Conservation (phyloP, 2,888 invertebrate genomes). For the Orchestes rusci region DNA sequence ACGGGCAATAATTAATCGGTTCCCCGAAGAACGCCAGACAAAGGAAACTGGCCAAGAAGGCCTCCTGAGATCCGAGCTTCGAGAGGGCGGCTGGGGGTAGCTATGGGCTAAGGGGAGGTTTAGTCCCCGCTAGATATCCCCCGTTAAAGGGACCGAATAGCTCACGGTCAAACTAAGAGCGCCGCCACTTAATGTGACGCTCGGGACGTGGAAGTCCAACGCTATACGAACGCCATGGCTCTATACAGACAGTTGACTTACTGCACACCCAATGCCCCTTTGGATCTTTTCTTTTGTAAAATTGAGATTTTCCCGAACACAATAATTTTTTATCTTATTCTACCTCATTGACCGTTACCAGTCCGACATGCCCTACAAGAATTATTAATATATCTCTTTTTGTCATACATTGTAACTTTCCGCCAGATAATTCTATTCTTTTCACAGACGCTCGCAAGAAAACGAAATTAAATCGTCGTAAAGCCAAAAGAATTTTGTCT, state of each 20-base stretch:
- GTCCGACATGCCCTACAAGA: too few relatives aligned
- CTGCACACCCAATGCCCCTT: constrained; percentile 22
- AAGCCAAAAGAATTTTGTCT: constrained; percentile 18
- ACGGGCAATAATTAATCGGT: constrained; percentile 44
- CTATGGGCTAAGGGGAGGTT: constrained; percentile 21
- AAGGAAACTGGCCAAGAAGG: constrained; percentile 41
- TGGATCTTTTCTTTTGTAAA: constrained; percentile 9
- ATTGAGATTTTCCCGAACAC: constrained; percentile 15
- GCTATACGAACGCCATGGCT: constrained; percentile 14
- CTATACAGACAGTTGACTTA: constrained; percentile 25
- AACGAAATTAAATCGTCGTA: constrained; percentile 7
- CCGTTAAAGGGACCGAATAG: constrained; percentile 41
- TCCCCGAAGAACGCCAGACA: constrained; percentile 43
- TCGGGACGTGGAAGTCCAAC: constrained; percentile 37
- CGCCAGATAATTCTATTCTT: too few relatives aligned
- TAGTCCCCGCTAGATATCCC: constrained; percentile 32
- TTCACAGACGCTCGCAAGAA: too few relatives aligned
- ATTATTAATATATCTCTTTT: too few relatives aligned
- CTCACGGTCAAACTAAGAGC: constrained; percentile 47
- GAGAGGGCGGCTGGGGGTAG: constrained; percentile 29
- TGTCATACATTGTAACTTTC: too few relatives aligned
- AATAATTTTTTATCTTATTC: too few relatives aligned
- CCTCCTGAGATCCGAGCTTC: constrained; percentile 39
- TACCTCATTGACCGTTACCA: too few relatives aligned
- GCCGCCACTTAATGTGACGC: constrained; percentile 47